These are phyloP conservation scores for Gila robusta DNA, from an alignment of 2,797 vertebrate species.

Conservation along the genomic window DNA sequence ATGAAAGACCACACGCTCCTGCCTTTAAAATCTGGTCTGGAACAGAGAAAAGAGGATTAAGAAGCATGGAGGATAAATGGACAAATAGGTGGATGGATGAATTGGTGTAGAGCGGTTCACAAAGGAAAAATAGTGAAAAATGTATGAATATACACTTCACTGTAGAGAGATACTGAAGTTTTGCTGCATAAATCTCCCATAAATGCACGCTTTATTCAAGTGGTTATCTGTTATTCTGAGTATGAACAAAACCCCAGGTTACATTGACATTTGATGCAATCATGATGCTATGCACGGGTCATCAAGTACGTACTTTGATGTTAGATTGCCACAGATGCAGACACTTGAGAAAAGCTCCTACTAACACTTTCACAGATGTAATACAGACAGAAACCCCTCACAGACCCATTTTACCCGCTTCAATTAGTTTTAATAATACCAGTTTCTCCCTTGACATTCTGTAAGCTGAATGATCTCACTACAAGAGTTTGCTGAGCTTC, in stretches of 20 bases:
- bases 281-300: too few species aligned
- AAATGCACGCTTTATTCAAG: not conserved
- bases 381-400: too few species aligned
- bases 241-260: not conserved
- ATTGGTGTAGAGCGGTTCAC: not conserved
- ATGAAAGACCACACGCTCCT: not conserved
- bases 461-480: not conserved
- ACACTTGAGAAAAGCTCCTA: not conserved
- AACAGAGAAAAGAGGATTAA: not conserved
- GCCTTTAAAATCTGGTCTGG: not conserved
- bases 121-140: not conserved
- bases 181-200: not conserved
- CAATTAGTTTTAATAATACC: not conserved
- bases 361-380: slow-evolving; percentile 2
- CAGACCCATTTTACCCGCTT: not conserved
- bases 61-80: not conserved
- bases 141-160: not conserved
- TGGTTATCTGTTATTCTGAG: not conserved
- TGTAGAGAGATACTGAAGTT: not conserved
- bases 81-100: not conserved
- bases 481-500: not conserved
- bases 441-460: not conserved
- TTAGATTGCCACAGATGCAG: not conserved
- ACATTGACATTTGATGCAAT: not conserved
- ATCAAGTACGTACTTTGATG: not conserved